phyloP scores from a whole-genome alignment of 2,113 vertebrate genomes.

The Ictalurus punctatus region DNA sequence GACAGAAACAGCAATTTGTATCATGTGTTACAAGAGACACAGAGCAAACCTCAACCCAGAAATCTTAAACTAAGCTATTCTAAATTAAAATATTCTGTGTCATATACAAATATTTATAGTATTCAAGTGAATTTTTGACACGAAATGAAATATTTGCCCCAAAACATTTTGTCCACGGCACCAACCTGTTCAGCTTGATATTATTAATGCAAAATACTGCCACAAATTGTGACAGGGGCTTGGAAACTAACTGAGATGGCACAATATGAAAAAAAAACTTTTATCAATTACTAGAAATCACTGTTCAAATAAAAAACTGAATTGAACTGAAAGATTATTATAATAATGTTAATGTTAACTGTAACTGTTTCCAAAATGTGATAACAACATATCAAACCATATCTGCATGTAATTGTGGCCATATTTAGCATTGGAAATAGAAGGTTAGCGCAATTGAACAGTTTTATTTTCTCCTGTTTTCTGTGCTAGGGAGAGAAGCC shows the following conservation, averaged over 20 bases:
- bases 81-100: neutral
- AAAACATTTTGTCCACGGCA: neutral
- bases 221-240: neutral
- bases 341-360: neutral
- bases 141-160: neutral
- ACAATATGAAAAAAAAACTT: neutral
- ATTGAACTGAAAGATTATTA: neutral
- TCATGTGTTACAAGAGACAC: neutral
- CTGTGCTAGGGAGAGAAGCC: slow-evolving; percentile 5
- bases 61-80: neutral
- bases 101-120: neutral
- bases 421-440: neutral
- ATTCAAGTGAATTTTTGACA: neutral
- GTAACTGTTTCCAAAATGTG: neutral
- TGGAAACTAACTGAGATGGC: neutral
- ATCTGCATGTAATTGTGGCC: neutral
- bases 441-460: neutral
- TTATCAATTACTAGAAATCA: neutral
- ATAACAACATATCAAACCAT: neutral
- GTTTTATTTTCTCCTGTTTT: slow-evolving; percentile 23
- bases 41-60: neutral
- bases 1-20: neutral
- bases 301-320: neutral
- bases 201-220: neutral
- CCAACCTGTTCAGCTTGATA: neutral